Percentiles rank a stretch among this genome's conserved stretches.
Conservation (phyloP, 2,797 vertebrate species). For the Phyllotis vaccarum region DNA sequence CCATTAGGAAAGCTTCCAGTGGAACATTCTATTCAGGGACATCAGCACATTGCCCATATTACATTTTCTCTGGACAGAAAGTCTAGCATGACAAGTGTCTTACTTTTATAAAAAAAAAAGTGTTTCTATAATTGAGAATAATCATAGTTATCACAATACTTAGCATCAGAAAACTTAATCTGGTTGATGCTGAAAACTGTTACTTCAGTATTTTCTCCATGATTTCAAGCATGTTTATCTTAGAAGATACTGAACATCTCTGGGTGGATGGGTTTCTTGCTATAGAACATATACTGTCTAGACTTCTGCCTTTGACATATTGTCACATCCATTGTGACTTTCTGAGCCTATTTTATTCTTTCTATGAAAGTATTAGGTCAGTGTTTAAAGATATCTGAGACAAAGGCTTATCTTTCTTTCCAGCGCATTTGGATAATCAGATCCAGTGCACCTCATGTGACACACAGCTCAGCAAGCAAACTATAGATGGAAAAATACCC, state of each 20-base stretch:
- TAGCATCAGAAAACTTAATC: neutral
- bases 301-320: conserved; percentile 16
- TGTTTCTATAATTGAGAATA: neutral
- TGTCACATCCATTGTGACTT: neutral
- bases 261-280: neutral
- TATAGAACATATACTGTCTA: neutral
- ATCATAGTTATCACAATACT: neutral
- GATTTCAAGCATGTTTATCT: neutral
- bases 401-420: neutral
- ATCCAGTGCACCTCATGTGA: neutral
- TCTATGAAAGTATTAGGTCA: neutral
- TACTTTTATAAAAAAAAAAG: neutral
- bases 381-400: neutral
- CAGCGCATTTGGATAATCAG: neutral
- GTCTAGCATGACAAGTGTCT: neutral
- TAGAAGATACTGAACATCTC: neutral
- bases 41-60: neutral
- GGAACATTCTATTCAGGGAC: neutral
- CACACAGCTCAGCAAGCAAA: neutral
- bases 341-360: neutral
- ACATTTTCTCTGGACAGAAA: conserved; percentile 7
- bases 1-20: neutral
- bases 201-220: neutral
- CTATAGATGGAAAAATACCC: neutral
- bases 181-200: neutral